These are phyloP conservation scores for Sebastes kiyomatsui DNA, from an alignment of 2,797 vertebrate genomes.

Conservation along the genomic window DNA sequence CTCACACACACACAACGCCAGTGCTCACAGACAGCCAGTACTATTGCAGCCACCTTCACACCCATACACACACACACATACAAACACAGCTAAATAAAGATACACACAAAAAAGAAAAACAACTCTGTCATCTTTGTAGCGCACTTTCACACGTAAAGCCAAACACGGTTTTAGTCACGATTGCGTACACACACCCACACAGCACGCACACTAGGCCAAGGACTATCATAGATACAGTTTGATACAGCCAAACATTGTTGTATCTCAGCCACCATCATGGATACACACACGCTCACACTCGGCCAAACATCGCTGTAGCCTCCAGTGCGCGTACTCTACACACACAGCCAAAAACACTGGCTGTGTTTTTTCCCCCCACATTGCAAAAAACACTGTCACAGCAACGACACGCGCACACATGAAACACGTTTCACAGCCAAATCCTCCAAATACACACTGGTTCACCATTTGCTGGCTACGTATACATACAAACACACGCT, in stretches of 20 bases:
- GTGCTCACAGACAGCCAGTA: conserved; percentile 58
- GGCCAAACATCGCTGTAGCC: conserved; percentile 73
- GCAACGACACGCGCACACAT: conserved; percentile 49
- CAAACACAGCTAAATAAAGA: conserved; percentile 67
- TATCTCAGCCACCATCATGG: conserved; percentile 74
- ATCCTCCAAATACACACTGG: conserved; percentile 68
- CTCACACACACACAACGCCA: conserved; percentile 35
- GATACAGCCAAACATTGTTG: conserved; percentile 78
- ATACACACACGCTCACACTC: conserved; percentile 63
- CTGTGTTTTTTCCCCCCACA: conserved; percentile 57
- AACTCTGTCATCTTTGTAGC: conserved; percentile 64
- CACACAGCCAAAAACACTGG: conserved; percentile 71
- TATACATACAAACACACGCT: conserved; percentile 70
- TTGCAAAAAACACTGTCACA: conserved; percentile 64
- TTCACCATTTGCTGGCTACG: conserved; percentile 68
- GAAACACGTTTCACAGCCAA: conserved; percentile 71
- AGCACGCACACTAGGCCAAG: conserved; percentile 60
- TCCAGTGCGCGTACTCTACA: conserved; percentile 57
- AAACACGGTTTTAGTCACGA: conserved; percentile 68
- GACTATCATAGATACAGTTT: conserved; percentile 68
- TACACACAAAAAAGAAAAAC: conserved; percentile 45
- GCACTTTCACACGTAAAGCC: conserved; percentile 65
- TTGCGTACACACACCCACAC: conserved; percentile 65
- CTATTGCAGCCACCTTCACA: conserved; percentile 64
- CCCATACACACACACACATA: conserved; percentile 50